Base-by-base conservation (phyloP, 2,797 vertebrate genomes). In the Neosilurus mollespiculum region DNA sequence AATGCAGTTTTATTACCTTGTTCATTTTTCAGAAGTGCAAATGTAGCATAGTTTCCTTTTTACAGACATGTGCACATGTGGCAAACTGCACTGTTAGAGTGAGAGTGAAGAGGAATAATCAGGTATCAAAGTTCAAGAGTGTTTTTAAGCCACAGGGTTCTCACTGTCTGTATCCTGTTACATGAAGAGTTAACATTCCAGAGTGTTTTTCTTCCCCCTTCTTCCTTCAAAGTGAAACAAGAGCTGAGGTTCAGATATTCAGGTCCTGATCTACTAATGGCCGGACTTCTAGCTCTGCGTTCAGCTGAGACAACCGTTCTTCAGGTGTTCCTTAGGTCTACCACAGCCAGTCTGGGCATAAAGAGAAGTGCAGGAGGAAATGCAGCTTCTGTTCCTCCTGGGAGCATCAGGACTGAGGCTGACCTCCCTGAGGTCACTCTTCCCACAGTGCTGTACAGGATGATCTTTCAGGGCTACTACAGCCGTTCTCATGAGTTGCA, bases 401-500 rank as follows among this genome's bases (percentile, higher is more conserved):
- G 84, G 11, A 92, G 90, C 22, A 89, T 87, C 51, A 89, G 78
- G 85, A 91, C 91, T 0, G 18, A 79, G 12, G 82, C 90, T 71
- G 93, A 95, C 79, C 92, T 95, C 3, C 93, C 92, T 1, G 82
- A 20, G 0, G 84, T 93, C 83, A 88, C 86, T 82, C 24, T 86
- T 61, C 61, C 84, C 83, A 86, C 88, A 81, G 18, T 92, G 43
- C 20, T 94, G 4, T 95, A 91, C 90, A 93, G 91, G 71, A 16
- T 94, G 82, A 22, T 90, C 10, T 90, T 94, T 84, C 89, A 91
- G 86, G 92, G 94, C 0, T 95, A 90, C 86, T 80, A 88, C 81
- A 92, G 83, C 37, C 89, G 89, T 34, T 22, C 91, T 37, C 94
- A 95, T 81, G 93, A 94, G 83, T 84, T 95, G 0, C 94, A 95